A percentile compares a stretch with the other conserved stretches of the same genome.
Conservation (phyloP, 2,888 invertebrate genomes). For the Megastigmus dorsalis region DNA sequence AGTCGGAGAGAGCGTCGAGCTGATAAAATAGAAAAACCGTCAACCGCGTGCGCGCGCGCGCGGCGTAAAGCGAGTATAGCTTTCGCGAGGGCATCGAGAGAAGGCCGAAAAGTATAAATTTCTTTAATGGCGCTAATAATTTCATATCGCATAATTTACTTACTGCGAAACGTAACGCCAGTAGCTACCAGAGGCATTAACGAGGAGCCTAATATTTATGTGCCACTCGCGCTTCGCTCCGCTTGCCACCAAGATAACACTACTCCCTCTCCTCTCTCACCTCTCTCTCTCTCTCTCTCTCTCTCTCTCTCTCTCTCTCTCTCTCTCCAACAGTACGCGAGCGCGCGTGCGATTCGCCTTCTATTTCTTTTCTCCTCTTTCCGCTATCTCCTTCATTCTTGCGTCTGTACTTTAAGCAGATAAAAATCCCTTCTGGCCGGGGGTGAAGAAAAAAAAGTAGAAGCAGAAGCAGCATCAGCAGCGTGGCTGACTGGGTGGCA, state of each 20-base stretch:
- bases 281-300: constrained; percentile 43
- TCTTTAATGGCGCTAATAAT: constrained; percentile 75
- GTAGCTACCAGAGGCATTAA: constrained; percentile 74
- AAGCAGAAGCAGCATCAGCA: constrained; percentile 34
- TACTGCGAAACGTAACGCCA: constrained; percentile 75
- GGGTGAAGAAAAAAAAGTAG: constrained; percentile 5
- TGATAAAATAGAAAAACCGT: constrained; percentile 73
- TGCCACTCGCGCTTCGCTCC: constrained; percentile 66
- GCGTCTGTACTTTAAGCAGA: constrained; percentile 54
- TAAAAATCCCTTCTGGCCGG: constrained; percentile 52
- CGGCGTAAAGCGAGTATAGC: constrained; percentile 52
- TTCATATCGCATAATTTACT: constrained; percentile 75
- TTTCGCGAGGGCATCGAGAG: background rate
- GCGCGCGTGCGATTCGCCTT: constrained; percentile 37
- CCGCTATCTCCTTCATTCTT: constrained; percentile 54
- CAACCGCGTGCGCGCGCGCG: constrained; percentile 50
- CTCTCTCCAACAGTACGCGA: constrained; percentile 47
- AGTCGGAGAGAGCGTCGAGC: constrained; percentile 7
- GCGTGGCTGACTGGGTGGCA: background rate
- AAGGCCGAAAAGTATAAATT: constrained; percentile 73
- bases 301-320: constrained; percentile 29
- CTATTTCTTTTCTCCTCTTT: constrained; percentile 50
- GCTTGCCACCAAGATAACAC: constrained; percentile 72
- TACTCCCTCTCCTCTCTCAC: constrained; percentile 58
- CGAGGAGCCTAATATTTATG: constrained; percentile 75